Base-by-base conservation (phyloP, 1,140 invertebrate species). In the Drosophila kohkoa region DNA sequence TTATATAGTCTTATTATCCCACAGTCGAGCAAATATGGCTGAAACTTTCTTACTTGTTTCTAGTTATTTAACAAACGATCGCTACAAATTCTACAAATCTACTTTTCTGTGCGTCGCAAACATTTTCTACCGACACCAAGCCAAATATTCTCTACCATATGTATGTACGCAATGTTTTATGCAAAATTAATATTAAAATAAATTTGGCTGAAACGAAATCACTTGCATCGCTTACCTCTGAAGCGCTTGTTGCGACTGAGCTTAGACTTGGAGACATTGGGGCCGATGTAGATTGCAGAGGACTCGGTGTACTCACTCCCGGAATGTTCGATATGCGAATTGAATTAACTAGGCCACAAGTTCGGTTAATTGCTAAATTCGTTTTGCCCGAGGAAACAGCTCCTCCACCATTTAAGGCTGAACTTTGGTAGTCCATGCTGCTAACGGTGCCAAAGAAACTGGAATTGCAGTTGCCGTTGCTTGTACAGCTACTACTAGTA, bases 181-280 rank as follows among this genome's bases (percentile, higher is more conserved):
- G 7, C 30, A 32, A 32, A 32, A 32, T 32, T 32, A 32, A 32
- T 32, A 6, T 6, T 5, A 7, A 8, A 32, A 32, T 5, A 32
- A 32, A 32, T 32, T 25, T 25, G 3, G 20, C 20, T 25, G 3
- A 8, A 32, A 32, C 5, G 30, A 32, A 32, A 32, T 6, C 5
- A 32, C 10, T 10, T 41, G 10, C 38, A 13, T 43, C 41, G 75
- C 93, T 93, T 91, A 96, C 96, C 94, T 96, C 96, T 5, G 96
- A 96, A 78, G 96, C 95, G 91, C 95, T 96, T 7, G 95, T 96
- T 20, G 95, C 95, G 20, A 95, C 95, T 43, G 96, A 96, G 89
- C 96, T 96, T 10, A 96, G 83, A 25, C 95, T 95, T 0, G 96
- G 96, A 2, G 96, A 96, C 93, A 96, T 94, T 5, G 92, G 92